Evolutionary conservation across 2,797 vertebrate genomes (phyloP), one percentile per base, ranked within the genome.

Genomic region (Poecilia velifera): DNA sequence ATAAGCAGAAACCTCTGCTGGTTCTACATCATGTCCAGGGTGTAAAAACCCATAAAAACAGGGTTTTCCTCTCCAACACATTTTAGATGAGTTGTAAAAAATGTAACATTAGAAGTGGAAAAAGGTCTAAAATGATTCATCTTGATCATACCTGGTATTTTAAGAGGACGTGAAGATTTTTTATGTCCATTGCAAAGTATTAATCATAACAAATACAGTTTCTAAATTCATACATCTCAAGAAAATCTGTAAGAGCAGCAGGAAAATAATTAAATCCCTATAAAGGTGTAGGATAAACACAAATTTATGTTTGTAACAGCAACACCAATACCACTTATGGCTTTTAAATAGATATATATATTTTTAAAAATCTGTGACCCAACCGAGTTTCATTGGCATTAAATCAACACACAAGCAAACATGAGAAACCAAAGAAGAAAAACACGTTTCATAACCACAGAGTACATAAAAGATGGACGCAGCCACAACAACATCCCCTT

Each of bases 171-270:
- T 25, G 4, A 68, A 41, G 9, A 68, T 13, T 41, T 68, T 41
- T 41, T 68, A 41, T n/a, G 25, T 13, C 22, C 4, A 16, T 13
- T 41, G 22, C 18, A 68, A 66, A 39, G 7, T 39, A 10, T 22
- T 22, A 66, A 72, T 47, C 43, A 31, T 22, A 3, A 36, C 31
- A 51, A 53, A 25, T 36, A 39, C 31, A 22, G 1, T 53, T 51
- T 66, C 57, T 66, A 43, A 74, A 47, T 45, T 78, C 41, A 64
- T 36, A 76, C 71, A 64, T 2, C 41, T 49, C n/a, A 74, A 51
- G 34, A 77, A 77, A 86, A 57, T 70, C 51, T 81, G n/a, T 70
- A 51, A 73, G 70, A 72, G 55, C 77, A 87, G 85, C 81, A 84
- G 71, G 43, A 76, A 51, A 43, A 75, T 18, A 84, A 75, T 36